Base-by-base conservation (phyloP, 2,888 invertebrate genomes). In the Rhingia campestris region DNA sequence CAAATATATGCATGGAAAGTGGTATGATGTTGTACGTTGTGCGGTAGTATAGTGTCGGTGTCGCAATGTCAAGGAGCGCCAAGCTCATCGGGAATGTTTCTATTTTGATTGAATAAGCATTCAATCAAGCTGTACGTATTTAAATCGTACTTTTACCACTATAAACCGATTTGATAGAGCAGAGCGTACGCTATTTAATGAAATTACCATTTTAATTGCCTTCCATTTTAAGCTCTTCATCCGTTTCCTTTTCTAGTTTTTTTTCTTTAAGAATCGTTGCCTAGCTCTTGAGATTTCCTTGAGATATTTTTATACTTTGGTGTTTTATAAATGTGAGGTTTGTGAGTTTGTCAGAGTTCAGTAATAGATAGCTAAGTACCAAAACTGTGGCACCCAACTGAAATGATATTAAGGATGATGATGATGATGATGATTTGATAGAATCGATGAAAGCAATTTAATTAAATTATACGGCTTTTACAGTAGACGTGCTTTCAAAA, bases 151-250 rank as follows among this genome's bases (percentile, higher is more conserved):
- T 53, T 66, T 14, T 7, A 45, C 10, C 66, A 75, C 67, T 82
- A 35, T 43, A 59, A 66, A 54, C 41, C 70, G 53, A 76, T 67
- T 54, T 49, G 72, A 77, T 81, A 53, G 59, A 41, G 61, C 70
- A 9, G 41, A 53, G 64, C 53, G 53, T 47, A 61, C 35, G 59
- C 56, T 56, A 47, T 54, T 32, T 77, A 77, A 82, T 67, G 67
- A 82, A 82, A 82, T 82, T 77, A 82, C 77, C 82, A 77, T 82
- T 82, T 82, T 82, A 82, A 82, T 82, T 82, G 82, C 77, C 54
- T 73, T 73, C 56, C 61, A 51, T 67, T 73, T 63, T 82, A 82
- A 72, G 72, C 77, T 82, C 51, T 77, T 73, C 81, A 73, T 77
- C 54, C 51, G 64, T 43, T 43, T 58, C 35, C 49, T 9, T 45